Evolutionary conservation across 2,113 vertebrate species (phyloP), one percentile per base, ranked within the genome.

Genomic region (Clarias gariepinus): DNA sequence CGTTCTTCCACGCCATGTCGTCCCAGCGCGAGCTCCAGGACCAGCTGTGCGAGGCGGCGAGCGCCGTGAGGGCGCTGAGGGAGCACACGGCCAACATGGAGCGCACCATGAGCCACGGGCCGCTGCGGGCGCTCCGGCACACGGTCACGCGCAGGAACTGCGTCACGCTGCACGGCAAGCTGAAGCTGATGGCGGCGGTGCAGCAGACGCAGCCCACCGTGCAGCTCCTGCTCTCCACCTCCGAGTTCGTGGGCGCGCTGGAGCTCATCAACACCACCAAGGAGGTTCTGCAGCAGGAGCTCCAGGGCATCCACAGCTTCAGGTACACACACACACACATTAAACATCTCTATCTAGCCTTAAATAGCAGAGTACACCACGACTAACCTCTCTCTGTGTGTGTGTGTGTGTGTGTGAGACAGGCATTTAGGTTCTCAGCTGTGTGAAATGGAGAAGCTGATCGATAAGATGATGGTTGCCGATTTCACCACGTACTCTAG

Each of bases 391-490:
- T n/a, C n/a, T n/a, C n/a, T 33, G 15, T 82, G 23, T 85, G 36
- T 73, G 4, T 71, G 13, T 76, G 33, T 82, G 61, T 76, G 47
- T 86, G 30, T 81, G 64, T 87, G 3, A 13, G 7, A 36, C 82
- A 99, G 98, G 92, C 98, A 99, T 92, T 95, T 99, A 91, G 97
- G 98, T 92, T 99, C 98, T 47, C 98, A 99, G 92, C 97, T 99
- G 90, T 99, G 98, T 92, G 98, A 99, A 94, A 94, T 99, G 95
- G 98, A 99, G 95, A 98, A 98, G 93, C 94, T 99, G 86, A 99
- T 99, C 74, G 98, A 99, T 92, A 99, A 99, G 95, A 99, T 99
- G 98, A 99, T 99, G 96, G 96, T 98, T 93, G 98, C 98, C 85
- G 98, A 99, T 89, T 99, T 99, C 94, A 96, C 96, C 90, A 97